A percentile compares a stretch with the other conserved stretches of the same genome.
phyloP scores from a whole-genome alignment of 1,140 invertebrate genomes.

The Temnothorax curvispinosus region DNA sequence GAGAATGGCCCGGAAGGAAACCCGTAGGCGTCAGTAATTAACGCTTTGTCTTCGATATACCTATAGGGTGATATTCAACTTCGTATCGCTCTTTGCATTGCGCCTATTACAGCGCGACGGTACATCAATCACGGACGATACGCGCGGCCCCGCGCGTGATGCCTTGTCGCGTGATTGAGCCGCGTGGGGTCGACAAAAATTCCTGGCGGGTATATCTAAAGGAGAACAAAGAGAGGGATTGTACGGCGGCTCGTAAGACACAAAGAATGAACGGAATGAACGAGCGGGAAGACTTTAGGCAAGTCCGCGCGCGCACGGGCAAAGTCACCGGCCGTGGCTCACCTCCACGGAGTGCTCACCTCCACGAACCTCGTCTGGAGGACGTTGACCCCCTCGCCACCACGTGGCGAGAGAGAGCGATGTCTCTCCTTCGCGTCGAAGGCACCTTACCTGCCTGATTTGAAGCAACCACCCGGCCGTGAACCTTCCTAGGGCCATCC shows the following conservation, averaged over 20 bases:
- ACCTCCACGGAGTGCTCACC: slow-evolving; percentile 60
- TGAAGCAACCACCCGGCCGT: slow-evolving; percentile 79
- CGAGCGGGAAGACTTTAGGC: slow-evolving; percentile 65
- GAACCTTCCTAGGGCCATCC: slow-evolving; percentile 72
- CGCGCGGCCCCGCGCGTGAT: background rate
- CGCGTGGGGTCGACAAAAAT: slow-evolving; percentile 37
- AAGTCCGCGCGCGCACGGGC: slow-evolving; percentile 46
- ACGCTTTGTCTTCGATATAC: slow-evolving; percentile 42
- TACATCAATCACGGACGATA: slow-evolving; percentile 45
- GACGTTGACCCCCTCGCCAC: slow-evolving; percentile 80
- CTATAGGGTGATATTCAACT: slow-evolving; percentile 14
- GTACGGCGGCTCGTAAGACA: slow-evolving; percentile 29
- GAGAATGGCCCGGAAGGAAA: slow-evolving; percentile 31
- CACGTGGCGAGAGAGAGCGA: slow-evolving; percentile 82
- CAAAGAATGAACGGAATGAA: slow-evolving; percentile 55
- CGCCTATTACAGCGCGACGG: slow-evolving; percentile 26
- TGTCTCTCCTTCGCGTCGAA: slow-evolving; percentile 82
- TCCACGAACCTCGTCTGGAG: slow-evolving; percentile 71
- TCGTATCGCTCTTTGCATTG: slow-evolving; percentile 19
- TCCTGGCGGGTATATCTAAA: background rate
- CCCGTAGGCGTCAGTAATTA: slow-evolving; percentile 44
- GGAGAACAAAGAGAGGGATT: slow-evolving; percentile 25
- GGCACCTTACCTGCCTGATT: slow-evolving; percentile 78
- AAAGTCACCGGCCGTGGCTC: slow-evolving; percentile 57
- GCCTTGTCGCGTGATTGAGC: slow-evolving; percentile 45